phyloP scores from a whole-genome alignment of 2,888 invertebrate species.

The Drosophila fungiperda region DNA sequence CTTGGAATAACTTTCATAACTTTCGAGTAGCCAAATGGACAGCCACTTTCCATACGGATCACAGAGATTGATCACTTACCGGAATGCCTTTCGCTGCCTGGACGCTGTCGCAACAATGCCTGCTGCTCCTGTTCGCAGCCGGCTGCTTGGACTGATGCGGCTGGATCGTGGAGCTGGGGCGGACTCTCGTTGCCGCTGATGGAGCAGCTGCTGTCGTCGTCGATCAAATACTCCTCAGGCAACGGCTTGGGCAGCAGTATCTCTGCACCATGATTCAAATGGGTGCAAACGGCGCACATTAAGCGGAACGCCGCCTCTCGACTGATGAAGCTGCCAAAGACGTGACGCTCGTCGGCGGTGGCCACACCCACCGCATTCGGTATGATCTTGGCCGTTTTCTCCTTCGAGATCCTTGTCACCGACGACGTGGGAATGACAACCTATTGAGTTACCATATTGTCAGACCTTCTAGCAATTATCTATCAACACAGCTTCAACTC shows the following conservation, averaged over 20 bases:
- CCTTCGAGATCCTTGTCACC: conserved; percentile 95
- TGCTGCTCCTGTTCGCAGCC: conserved; percentile 26
- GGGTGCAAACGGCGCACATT: conserved; percentile 94
- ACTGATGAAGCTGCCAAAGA: conserved; percentile 95
- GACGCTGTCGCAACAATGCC: conserved; percentile 47
- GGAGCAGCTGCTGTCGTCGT: conserved; percentile 87
- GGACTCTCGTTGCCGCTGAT: conserved; percentile 86
- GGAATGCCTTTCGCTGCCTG: conserved; percentile 62
- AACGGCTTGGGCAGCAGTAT: conserved; percentile 77
- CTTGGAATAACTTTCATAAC: background rate
- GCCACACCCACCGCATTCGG: conserved; percentile 95
- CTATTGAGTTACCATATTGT: conserved; percentile 72
- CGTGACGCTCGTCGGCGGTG: conserved; percentile 93
- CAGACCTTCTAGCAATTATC: background rate
- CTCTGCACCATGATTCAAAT: conserved; percentile 82
- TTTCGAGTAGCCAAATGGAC: background rate
- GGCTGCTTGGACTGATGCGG: conserved; percentile 50
- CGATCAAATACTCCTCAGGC: conserved; percentile 84
- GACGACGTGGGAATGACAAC: conserved; percentile 94
- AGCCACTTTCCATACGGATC: background rate
- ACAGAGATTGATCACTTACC: conserved; percentile 41
- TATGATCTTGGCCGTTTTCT: conserved; percentile 96
- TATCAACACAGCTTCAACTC: conserved; percentile 72
- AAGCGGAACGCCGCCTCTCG: conserved; percentile 94
- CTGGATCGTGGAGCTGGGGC: conserved; percentile 63